Conservation (phyloP, 2,113 vertebrate genomes). For the Hylia prasina region DNA sequence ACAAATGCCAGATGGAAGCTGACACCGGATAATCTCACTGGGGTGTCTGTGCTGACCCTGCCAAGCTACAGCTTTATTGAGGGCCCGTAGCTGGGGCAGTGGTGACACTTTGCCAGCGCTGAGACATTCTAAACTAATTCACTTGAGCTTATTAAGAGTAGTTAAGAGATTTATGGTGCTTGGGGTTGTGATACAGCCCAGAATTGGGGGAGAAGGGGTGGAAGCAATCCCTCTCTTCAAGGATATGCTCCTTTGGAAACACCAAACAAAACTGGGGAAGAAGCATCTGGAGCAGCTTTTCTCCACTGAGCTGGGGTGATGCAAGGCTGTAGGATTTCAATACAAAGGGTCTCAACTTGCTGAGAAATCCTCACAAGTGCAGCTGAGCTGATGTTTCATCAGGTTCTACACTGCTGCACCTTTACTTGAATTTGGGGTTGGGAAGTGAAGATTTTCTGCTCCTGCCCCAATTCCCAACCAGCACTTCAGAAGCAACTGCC, state of each 20-base stretch:
- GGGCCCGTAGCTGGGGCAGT: neutral
- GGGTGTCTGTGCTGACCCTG: slow-evolving; percentile 12
- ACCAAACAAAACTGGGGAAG: neutral
- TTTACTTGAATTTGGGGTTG: neutral
- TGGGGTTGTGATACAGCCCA: neutral
- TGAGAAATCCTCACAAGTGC: accelerated
- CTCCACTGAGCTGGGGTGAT: neutral
- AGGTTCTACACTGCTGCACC: neutral
- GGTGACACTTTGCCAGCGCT: neutral
- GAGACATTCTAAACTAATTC: slow-evolving; percentile 3
- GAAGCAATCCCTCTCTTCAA: neutral
- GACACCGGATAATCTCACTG: slow-evolving; percentile 14
- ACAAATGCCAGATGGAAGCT: slow-evolving; percentile 56
- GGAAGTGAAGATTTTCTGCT: neutral
- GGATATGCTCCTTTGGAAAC: neutral
- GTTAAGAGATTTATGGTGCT: neutral
- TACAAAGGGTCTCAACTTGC: neutral
- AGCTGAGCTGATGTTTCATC: neutral
- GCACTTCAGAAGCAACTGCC: neutral
- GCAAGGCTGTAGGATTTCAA: neutral
- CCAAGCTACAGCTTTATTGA: neutral
- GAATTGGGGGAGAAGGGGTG: neutral
- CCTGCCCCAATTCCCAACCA: neutral
- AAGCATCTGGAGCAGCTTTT: neutral
- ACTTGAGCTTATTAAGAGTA: neutral